These are phyloP conservation scores for Pongo abelii DNA, from an alignment of 2,113 vertebrate species.

Conservation along the genomic window DNA sequence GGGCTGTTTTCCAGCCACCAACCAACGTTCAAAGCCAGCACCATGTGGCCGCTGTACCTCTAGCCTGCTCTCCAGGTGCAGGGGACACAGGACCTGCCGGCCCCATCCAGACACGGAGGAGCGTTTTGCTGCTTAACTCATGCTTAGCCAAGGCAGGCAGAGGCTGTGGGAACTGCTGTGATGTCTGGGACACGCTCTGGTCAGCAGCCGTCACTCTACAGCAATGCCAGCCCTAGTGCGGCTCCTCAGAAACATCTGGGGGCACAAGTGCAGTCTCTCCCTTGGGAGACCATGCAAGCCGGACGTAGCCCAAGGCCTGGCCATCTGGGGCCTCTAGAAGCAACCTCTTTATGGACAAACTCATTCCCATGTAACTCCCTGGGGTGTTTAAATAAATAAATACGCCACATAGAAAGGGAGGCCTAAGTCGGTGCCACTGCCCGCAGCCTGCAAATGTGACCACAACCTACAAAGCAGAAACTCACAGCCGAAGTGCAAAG, in stretches of 20 bases:
- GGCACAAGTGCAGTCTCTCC: background rate
- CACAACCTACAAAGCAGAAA: background rate
- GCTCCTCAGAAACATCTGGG: fast-evolving
- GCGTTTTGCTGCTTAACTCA: background rate
- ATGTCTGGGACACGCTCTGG: background rate
- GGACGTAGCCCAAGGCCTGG: background rate
- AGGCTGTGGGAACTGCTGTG: fast-evolving
- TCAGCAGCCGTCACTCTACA: fast-evolving
- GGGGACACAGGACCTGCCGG: background rate
- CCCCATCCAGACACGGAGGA: fast-evolving
- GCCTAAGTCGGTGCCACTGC: fast-evolving
- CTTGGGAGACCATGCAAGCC: background rate
- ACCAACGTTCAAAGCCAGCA: background rate
- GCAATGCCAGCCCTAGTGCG: fast-evolving
- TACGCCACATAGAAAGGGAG: background rate
- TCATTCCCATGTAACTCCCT: background rate
- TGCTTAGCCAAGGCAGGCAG: background rate
- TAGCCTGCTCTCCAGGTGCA: background rate
- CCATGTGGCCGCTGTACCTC: fast-evolving
- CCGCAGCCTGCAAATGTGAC: too few relatives aligned
- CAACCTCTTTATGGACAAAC: fast-evolving
- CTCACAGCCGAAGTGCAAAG: constrained; percentile 14
- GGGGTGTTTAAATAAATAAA: constrained; percentile 60
- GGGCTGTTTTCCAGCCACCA: background rate
- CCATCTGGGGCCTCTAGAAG: too few relatives aligned